Conservation (phyloP, 2,888 invertebrate species). For the Arge pagana region DNA sequence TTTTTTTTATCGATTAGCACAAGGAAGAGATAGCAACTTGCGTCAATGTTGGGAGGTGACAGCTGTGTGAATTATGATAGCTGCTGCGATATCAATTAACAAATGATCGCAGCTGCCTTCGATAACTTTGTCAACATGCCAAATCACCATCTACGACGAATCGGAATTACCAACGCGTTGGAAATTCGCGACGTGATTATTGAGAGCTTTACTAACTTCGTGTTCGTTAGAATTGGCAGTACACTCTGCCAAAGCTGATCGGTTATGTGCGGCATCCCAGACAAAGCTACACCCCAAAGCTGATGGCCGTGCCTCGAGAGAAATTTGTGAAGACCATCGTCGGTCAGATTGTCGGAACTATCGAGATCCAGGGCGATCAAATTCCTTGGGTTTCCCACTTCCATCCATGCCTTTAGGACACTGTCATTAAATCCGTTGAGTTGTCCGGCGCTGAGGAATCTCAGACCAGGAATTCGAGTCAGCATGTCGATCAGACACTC, state of each 20-base stretch:
- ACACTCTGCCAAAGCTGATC: conserved; percentile 98
- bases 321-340: conserved; percentile 91
- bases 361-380: conserved; percentile 91
- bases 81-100: too few species aligned
- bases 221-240: conserved; percentile 86
- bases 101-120: too few species aligned
- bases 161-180: too few species aligned
- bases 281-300: conserved; percentile 83
- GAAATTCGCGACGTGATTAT: too few species aligned
- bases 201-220: conserved; percentile 84
- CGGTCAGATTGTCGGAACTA: conserved; percentile 92
- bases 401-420: conserved; percentile 90
- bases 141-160: too few species aligned
- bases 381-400: conserved; percentile 75
- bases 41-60: too few species aligned
- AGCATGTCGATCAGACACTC: conserved; percentile 94
- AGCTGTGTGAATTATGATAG: too few species aligned
- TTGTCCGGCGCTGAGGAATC: conserved; percentile 94
- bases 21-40: too few species aligned
- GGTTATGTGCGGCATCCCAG: conserved; percentile 97
- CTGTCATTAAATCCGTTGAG: conserved; percentile 96
- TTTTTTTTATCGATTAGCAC: too few species aligned
- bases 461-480: conserved; percentile 79
- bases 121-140: too few species aligned
- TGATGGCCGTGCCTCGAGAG: conserved; percentile 87